Percentiles rank a stretch among this genome's conserved stretches.
Conservation (phyloP, 2,797 vertebrate genomes). For the Rhabdophis nuchalis region DNA sequence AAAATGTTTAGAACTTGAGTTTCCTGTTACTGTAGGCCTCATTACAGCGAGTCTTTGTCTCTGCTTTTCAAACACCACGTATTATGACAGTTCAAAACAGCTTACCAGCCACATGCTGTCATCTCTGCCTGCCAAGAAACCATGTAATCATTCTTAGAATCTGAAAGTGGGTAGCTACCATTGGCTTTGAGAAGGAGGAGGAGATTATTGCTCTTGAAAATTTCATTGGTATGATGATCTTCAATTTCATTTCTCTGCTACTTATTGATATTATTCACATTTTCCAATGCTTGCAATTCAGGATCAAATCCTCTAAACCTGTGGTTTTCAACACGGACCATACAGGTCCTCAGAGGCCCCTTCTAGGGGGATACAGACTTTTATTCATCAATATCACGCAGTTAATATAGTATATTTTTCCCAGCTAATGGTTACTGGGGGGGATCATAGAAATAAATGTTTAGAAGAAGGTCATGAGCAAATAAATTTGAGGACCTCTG, state of each 20-base stretch:
- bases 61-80: slow-evolving; percentile 59
- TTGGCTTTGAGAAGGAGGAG: slow-evolving; percentile 5
- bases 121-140: slow-evolving; percentile 54
- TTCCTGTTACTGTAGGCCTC: slow-evolving; percentile 57
- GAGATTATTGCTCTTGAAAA: neutral
- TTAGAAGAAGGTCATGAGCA: neutral
- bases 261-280: neutral
- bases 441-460: neutral
- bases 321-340: neutral
- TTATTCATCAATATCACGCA: neutral
- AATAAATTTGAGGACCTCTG: neutral
- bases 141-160: slow-evolving; percentile 61
- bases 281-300: neutral
- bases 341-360: neutral
- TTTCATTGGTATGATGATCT: neutral
- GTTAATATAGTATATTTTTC: neutral
- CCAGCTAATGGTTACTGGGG: neutral
- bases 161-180: slow-evolving; percentile 48
- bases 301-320: neutral
- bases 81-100: slow-evolving; percentile 64
- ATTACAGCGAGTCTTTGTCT: slow-evolving; percentile 64
- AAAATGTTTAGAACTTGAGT: slow-evolving; percentile 63
- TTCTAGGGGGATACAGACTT: neutral
- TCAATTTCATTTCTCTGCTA: neutral
- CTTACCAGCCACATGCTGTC: slow-evolving; percentile 61